These are phyloP conservation scores for Medauroidea extradentata DNA, from an alignment of 1,140 invertebrate species.

Conservation along the genomic window DNA sequence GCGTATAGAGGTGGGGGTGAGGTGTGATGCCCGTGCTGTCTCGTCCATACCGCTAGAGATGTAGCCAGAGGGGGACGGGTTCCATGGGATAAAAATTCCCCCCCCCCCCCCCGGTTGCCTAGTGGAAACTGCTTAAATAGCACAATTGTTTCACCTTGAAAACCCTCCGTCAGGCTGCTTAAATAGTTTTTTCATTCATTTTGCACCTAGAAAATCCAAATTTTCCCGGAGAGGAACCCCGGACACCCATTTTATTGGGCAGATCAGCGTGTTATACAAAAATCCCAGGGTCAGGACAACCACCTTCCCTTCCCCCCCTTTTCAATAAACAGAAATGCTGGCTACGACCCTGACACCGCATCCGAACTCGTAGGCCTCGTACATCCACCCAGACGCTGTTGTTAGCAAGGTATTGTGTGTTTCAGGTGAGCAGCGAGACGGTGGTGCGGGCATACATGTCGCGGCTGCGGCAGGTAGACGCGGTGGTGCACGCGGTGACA, in stretches of 20 bases:
- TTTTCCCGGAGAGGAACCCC: no score
- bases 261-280: neutral
- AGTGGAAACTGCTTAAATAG: no score
- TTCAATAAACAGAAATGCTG: neutral
- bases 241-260: neutral
- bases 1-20: no score
- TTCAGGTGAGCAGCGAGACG: conserved; percentile 48
- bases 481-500: conserved; percentile 66
- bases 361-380: neutral
- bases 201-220: no score
- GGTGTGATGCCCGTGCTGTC: no score
- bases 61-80: no score
- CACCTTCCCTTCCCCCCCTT: neutral
- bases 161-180: no score
- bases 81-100: no score
- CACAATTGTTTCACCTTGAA: no score
- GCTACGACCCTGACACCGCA: neutral
- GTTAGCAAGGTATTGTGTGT: neutral
- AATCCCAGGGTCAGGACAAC: neutral
- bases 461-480: conserved; percentile 68
- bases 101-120: no score
- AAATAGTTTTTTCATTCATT: no score
- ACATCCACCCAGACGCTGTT: neutral
- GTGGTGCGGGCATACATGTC: conserved; percentile 61
- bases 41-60: no score